Evolutionary conservation across 2,797 vertebrate genomes (phyloP).

Genomic region (Enteromius viviparus): DNA sequence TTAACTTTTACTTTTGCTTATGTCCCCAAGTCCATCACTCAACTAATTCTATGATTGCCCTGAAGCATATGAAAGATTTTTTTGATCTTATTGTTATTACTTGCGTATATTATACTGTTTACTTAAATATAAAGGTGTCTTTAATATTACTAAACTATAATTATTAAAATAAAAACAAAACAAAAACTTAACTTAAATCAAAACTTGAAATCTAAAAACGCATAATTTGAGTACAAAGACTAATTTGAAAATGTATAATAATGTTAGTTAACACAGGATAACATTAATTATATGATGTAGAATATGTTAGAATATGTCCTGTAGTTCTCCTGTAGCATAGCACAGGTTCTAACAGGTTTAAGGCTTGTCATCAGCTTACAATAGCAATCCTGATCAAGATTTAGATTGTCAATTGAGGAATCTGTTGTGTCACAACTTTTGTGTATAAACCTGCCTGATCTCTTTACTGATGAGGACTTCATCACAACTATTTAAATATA

Average conservation of each 20-base stretch:
- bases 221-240: neutral
- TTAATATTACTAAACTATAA: neutral
- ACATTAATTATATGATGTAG: too few species aligned
- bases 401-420: constrained; percentile 2
- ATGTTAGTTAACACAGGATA: neutral
- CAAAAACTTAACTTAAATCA: neutral
- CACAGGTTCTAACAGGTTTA: too few species aligned
- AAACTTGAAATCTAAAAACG: neutral
- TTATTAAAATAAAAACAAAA: neutral
- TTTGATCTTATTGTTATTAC: neutral
- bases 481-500: neutral
- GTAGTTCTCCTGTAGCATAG: neutral
- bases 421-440: neutral
- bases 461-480: neutral
- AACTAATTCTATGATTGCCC: neutral
- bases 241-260: neutral
- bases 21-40: neutral
- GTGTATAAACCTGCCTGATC: constrained; percentile 8
- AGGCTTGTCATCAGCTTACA: neutral
- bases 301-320: neutral
- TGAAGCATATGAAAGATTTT: too few species aligned
- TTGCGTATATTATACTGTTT: neutral
- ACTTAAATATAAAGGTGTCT: neutral
- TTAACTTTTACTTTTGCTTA: neutral
- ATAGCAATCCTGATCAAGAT: neutral